Evolutionary conservation across 2,113 vertebrate species (phyloP), one percentile per base, ranked within the genome.

Genomic region (Arizona elegans): DNA sequence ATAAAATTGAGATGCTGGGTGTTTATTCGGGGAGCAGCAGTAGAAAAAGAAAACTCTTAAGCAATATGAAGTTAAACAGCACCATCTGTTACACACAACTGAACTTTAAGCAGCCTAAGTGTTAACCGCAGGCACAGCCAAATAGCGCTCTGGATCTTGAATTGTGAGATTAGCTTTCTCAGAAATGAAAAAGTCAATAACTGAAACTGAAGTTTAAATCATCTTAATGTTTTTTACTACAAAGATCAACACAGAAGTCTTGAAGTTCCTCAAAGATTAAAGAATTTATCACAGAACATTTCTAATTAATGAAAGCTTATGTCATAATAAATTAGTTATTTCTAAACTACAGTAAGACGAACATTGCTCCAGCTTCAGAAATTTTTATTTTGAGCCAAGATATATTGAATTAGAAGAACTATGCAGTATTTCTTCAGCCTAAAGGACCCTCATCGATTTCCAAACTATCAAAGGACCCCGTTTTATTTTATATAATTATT

Each of bases 31-130:
- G 94, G 56, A 87, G 94, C 75, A 96, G 90, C 33, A 92, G 21
- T 96, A 93, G 90, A 95, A 95, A 96, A 93, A 12, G 24, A 91
- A 93, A 56, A 38, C 94, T 93, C 62, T 58, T 86, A 91, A 94
- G 81, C 94, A 93, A 92, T n/a, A 52, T 38, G 88, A 86, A 38
- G n/a, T 96, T 96, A 93, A 97, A 81, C 43, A 97, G 95, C 95
- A 96, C 98, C 96, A 97, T 98, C 97, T 93, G 95, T 0, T 0
- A 3, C 87, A 33, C 19, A 93, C 43, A 95, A 26, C 52, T 81
- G 89, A 91, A 95, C 24, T 94, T 96, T 65, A 92, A 86, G 93
- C 0, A 92, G 15, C 50, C 52, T 87, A 0, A 1, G 91, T 33
- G 92, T 59, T 86, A 95, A 94, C 86, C 89, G 93, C 5, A 65